These are phyloP conservation scores for Mus spretus DNA, from an alignment of 2,797 vertebrate species.

Conservation along the genomic window DNA sequence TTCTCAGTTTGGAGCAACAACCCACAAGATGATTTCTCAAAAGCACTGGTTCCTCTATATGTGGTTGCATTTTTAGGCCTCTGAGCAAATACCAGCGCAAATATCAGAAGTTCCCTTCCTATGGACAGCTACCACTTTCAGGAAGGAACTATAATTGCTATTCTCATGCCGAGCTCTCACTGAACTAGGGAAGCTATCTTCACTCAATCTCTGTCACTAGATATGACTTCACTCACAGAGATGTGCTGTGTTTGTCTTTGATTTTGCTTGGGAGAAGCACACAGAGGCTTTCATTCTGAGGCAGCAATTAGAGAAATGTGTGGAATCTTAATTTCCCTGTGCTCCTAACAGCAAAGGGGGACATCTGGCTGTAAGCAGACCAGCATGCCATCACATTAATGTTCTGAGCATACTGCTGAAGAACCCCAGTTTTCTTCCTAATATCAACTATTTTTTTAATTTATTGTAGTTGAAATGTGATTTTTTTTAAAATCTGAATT, in stretches of 20 bases:
- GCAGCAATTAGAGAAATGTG: slow-evolving; percentile 52
- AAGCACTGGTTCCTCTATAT: slow-evolving; percentile 54
- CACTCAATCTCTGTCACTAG: slow-evolving; percentile 72
- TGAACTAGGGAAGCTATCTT: slow-evolving; percentile 77
- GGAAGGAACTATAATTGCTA: slow-evolving; percentile 78
- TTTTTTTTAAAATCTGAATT: slow-evolving; percentile 35
- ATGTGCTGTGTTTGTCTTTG: slow-evolving; percentile 68
- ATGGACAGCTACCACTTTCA: slow-evolving; percentile 69
- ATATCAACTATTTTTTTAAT: slow-evolving; percentile 67
- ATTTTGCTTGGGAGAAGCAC: slow-evolving; percentile 53
- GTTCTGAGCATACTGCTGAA: slow-evolving; percentile 51
- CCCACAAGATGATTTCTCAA: slow-evolving; percentile 80
- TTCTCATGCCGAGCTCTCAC: slow-evolving; percentile 71
- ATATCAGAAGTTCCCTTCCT: slow-evolving; percentile 74
- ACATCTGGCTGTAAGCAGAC: slow-evolving; percentile 50
- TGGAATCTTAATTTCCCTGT: slow-evolving; percentile 57
- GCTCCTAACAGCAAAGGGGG: background rate
- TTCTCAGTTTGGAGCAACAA: slow-evolving; percentile 73
- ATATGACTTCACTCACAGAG: slow-evolving; percentile 60
- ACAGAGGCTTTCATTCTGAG: slow-evolving; percentile 67
- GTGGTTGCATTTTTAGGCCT: slow-evolving; percentile 69
- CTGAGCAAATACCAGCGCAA: slow-evolving; percentile 72
- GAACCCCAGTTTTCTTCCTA: slow-evolving; percentile 62
- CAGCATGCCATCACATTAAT: slow-evolving; percentile 58
- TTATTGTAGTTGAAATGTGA: slow-evolving; percentile 61